phyloP scores from a whole-genome alignment of 1,140 invertebrate species.

The Pogonomyrmex californicus region DNA sequence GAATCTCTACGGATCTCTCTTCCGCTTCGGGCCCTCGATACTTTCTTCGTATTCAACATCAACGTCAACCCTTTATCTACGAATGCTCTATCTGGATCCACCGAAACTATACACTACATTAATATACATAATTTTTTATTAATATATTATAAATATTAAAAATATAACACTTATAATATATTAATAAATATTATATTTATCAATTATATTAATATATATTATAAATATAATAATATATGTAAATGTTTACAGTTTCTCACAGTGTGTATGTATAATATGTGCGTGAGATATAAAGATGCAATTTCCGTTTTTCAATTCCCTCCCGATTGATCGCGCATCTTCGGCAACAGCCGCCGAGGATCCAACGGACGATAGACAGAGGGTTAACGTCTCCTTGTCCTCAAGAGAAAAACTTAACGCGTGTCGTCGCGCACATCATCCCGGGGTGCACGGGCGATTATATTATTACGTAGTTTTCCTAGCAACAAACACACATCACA shows the following conservation, averaged over 20 bases:
- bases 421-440: slow-evolving; percentile 28
- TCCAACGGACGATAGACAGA: slow-evolving; percentile 12
- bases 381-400: not conserved
- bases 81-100: not conserved
- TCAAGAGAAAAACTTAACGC: slow-evolving; percentile 24
- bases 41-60: not conserved
- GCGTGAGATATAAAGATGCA: not conserved
- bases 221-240: not conserved
- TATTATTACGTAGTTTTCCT: slow-evolving; percentile 67
- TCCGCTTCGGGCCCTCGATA: not conserved
- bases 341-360: not conserved
- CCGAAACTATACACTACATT: not conserved
- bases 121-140: not conserved
- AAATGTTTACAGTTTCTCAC: not conserved
- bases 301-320: not conserved
- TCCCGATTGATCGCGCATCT: not conserved
- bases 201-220: not conserved
- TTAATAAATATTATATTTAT: not conserved
- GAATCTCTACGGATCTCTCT: not conserved
- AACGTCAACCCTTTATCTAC: slow-evolving; percentile 29
- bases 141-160: too few relatives aligned
- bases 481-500: slow-evolving; percentile 76
- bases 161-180: not conserved
- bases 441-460: slow-evolving; percentile 56
- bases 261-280: not conserved